Percentiles rank a stretch among this genome's conserved stretches.
phyloP scores from a whole-genome alignment of 2,113 vertebrate species.

The Bothrops jararaca region DNA sequence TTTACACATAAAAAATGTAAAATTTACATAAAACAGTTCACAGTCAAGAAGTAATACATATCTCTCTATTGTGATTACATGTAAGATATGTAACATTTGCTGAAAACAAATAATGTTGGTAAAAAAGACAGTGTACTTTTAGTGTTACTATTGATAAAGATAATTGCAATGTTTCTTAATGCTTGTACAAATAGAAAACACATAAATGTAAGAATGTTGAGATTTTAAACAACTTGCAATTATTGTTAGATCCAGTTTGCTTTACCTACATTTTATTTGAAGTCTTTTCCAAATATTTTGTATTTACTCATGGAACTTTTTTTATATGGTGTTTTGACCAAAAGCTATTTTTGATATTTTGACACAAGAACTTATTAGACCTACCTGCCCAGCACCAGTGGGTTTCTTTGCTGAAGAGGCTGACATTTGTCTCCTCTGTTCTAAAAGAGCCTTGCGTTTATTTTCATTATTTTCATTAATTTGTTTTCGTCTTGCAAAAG shows the following conservation, averaged over 20 bases:
- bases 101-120: neutral
- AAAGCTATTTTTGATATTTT: neutral
- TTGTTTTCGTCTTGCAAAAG: slow-evolving; percentile 63
- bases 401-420: slow-evolving; percentile 59
- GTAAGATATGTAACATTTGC: neutral
- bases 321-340: neutral
- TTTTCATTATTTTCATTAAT: slow-evolving; percentile 54
- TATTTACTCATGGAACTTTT: neutral
- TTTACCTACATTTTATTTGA: neutral
- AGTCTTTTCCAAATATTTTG: neutral
- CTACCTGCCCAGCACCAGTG: slow-evolving; percentile 72
- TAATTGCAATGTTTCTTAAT: neutral
- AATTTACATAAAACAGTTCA: neutral
- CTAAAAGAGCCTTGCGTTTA: slow-evolving; percentile 60
- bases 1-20: neutral
- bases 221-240: neutral
- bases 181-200: neutral
- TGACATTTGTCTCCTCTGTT: slow-evolving; percentile 65
- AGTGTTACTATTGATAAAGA: neutral
- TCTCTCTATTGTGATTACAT: neutral
- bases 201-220: neutral
- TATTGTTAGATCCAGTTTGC: neutral
- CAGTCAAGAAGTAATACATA: neutral
- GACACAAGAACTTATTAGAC: slow-evolving; percentile 3
- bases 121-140: neutral